Conservation (phyloP, 2,888 invertebrate species). For the Caenorhabditis imperialis region DNA sequence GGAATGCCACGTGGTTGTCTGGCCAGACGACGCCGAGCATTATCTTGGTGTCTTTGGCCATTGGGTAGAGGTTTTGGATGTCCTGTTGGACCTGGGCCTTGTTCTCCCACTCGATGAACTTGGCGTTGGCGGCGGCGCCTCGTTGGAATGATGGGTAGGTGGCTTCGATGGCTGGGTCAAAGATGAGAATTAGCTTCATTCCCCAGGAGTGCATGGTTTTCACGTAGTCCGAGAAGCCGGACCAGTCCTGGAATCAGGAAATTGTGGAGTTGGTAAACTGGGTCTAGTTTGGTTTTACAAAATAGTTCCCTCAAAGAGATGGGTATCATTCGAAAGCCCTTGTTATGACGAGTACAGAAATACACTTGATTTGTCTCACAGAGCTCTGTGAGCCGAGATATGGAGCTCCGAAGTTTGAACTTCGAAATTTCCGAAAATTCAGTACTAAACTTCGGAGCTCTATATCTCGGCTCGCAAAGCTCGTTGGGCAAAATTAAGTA, state of each 20-base stretch:
- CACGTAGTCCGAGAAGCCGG: slow-evolving; percentile 66
- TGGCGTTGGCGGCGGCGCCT: slow-evolving; percentile 61
- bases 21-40: slow-evolving; percentile 75
- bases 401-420: too few species aligned
- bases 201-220: slow-evolving; percentile 64
- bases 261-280: too few species aligned
- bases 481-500: too few species aligned
- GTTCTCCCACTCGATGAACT: slow-evolving; percentile 73
- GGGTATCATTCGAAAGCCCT: too few species aligned
- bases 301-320: too few species aligned
- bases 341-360: too few species aligned
- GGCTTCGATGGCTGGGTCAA: slow-evolving; percentile 74
- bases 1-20: slow-evolving; percentile 74
- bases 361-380: too few species aligned
- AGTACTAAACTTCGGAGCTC: too few species aligned
- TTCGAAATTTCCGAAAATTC: too few species aligned
- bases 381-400: too few species aligned
- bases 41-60: slow-evolving; percentile 71
- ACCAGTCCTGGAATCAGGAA: slow-evolving; percentile 68
- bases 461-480: too few species aligned
- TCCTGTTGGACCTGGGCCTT: slow-evolving; percentile 63
- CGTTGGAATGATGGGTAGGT: slow-evolving; percentile 69
- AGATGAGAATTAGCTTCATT: slow-evolving; percentile 74
- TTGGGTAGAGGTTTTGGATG: slow-evolving; percentile 70
- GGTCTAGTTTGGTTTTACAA: too few species aligned